Evolutionary conservation across 2,113 vertebrate species (phyloP).

Genomic region (Anoura caudifer): DNA sequence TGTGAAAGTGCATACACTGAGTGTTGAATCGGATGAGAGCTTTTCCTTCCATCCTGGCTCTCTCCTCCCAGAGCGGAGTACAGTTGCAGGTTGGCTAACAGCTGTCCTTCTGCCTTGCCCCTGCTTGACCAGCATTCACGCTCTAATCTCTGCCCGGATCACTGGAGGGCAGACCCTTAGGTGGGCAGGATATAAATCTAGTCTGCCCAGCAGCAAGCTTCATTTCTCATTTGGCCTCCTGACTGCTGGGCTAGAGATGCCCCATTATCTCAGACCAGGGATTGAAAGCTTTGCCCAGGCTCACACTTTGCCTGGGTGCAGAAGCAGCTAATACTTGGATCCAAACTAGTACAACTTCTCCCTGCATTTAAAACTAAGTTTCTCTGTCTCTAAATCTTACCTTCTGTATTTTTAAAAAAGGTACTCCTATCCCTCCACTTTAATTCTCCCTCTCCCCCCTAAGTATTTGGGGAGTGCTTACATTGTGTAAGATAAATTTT

Average conservation of each 20-base stretch:
- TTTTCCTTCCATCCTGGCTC: not conserved
- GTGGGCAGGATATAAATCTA: not conserved
- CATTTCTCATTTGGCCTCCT: not conserved
- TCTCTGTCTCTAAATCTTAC: not conserved
- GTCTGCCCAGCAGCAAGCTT: not conserved
- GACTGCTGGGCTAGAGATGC: not conserved
- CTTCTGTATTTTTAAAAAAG: conserved; percentile 6
- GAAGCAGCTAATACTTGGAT: not conserved
- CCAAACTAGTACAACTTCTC: not conserved
- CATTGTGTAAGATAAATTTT: conserved; percentile 30
- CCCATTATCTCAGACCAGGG: not conserved
- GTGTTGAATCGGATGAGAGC: not conserved
- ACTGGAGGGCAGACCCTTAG: not conserved
- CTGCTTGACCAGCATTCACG: not conserved
- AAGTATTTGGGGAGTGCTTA: conserved; percentile 14
- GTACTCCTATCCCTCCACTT: not conserved
- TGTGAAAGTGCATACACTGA: not conserved
- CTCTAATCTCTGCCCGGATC: not conserved
- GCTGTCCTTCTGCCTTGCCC: not conserved
- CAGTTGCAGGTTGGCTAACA: not conserved
- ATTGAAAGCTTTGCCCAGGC: not conserved
- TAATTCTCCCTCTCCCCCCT: not conserved
- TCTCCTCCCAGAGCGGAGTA: not conserved
- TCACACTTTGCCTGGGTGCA: not conserved
- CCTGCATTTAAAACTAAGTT: not conserved